Evolutionary conservation across 2,797 vertebrate species (phyloP).

Genomic region (Platalea minor): DNA sequence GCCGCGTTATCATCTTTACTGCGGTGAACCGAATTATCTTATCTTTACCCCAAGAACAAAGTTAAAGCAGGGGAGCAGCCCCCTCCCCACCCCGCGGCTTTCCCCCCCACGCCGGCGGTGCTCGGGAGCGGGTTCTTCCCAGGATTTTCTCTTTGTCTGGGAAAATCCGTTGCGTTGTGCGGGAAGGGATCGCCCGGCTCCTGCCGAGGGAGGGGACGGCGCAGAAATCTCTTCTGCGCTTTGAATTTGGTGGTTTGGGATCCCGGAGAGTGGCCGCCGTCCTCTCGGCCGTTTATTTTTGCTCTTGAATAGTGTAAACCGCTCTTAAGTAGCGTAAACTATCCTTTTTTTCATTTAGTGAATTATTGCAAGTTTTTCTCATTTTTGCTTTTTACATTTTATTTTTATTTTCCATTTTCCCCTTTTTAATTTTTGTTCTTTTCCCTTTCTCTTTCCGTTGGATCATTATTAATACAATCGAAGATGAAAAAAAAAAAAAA

Average conservation of each 20-base stretch:
- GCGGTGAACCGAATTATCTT: conserved; percentile 48
- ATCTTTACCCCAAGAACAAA: conserved; percentile 63
- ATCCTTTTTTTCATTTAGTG: not conserved
- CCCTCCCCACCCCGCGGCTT: not conserved
- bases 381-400: not conserved
- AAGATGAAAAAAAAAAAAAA: not conserved
- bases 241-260: not conserved
- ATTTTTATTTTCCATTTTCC: not conserved
- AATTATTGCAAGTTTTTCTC: not conserved
- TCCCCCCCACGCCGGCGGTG: not conserved
- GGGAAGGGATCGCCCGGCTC: not conserved
- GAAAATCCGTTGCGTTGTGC: not conserved
- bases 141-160: conserved; percentile 27
- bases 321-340: not conserved
- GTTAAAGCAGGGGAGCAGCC: not conserved
- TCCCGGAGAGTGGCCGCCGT: not conserved
- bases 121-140: not conserved
- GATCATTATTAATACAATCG: not conserved
- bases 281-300: conserved; percentile 32
- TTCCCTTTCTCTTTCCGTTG: not conserved
- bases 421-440: not conserved
- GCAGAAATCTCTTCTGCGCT: not conserved
- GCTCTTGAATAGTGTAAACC: conserved; percentile 6
- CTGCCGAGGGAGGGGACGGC: not conserved
- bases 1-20: conserved; percentile 30